These are phyloP conservation scores for Sabellastarte sp. DNA, from an alignment of 2,888 invertebrate genomes.

Conservation along the genomic window DNA sequence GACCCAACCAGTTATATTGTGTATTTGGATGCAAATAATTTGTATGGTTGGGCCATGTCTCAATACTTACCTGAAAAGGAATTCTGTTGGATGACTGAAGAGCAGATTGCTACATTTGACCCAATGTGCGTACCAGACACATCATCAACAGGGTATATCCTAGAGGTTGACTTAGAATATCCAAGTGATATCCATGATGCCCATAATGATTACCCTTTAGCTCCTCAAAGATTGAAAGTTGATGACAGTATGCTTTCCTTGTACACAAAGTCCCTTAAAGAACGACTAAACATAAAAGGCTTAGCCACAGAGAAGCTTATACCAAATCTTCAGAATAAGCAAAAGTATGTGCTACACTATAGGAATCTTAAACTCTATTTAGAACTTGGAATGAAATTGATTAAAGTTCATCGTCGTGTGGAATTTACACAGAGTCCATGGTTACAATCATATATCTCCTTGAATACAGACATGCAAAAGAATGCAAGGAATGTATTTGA, in stretches of 20 bases:
- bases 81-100: background rate
- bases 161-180: background rate
- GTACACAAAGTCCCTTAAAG: background rate
- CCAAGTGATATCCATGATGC: background rate
- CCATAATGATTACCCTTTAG: background rate
- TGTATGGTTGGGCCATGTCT: background rate
- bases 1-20: background rate
- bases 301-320: background rate
- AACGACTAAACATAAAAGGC: background rate
- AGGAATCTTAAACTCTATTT: background rate
- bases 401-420: background rate
- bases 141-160: background rate
- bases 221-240: background rate
- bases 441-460: background rate
- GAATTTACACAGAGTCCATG: background rate
- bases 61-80: background rate
- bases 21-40: background rate
- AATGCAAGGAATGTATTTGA: background rate
- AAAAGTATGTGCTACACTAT: background rate
- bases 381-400: background rate
- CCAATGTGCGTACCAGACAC: background rate
- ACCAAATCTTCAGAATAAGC: background rate
- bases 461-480: background rate
- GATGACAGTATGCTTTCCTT: background rate
- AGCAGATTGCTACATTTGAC: background rate